Evolutionary conservation across 53 echinoderm and acorn worm species (phyloP).

Genomic region (Holothuria scabra): DNA sequence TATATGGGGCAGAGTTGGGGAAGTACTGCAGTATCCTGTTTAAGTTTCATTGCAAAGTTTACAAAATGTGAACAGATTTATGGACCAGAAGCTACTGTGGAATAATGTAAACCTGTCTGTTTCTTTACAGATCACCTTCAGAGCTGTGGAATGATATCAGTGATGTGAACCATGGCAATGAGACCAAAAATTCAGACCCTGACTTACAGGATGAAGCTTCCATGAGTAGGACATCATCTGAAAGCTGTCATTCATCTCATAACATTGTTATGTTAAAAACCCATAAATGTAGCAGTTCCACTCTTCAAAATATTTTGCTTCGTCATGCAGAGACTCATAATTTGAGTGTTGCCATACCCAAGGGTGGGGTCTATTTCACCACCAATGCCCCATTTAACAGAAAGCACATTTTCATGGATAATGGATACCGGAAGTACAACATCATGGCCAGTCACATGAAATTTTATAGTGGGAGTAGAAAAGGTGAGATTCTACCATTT

Average conservation of each 20-base stretch:
- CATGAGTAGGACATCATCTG: no score
- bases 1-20: no score
- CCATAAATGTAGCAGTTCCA: conserved; percentile 96
- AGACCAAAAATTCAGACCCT: no score
- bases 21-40: no score
- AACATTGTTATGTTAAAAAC: conserved; percentile 91
- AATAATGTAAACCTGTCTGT: no score
- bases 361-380: conserved; percentile 70
- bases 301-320: conserved; percentile 92
- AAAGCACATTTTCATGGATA: conserved; percentile 48
- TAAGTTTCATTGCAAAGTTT: no score
- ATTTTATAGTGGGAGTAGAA: neutral
- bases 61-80: no score
- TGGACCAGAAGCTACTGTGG: no score
- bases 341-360: conserved; percentile 76
- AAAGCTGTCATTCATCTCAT: conserved; percentile 65
- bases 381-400: conserved; percentile 66
- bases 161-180: no score
- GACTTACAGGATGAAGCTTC: no score
- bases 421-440: conserved; percentile 71
- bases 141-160: no score
- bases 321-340: conserved; percentile 87
- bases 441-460: conserved; percentile 84
- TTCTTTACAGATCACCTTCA: no score
- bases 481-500: neutral